These are phyloP conservation scores for Odontothrips loti DNA, from an alignment of 2,888 invertebrate species.

Conservation along the genomic window DNA sequence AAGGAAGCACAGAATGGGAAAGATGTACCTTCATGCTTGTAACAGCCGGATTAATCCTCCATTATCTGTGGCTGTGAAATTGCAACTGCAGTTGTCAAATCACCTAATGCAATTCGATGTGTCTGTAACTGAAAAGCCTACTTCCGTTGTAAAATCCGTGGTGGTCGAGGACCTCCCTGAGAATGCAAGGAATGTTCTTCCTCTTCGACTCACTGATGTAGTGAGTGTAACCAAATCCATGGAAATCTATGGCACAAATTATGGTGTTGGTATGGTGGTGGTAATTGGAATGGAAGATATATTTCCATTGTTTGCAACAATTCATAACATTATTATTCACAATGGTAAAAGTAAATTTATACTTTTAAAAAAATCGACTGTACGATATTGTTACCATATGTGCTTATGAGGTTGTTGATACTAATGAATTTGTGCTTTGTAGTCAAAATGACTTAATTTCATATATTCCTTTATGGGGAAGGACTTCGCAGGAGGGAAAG, in stretches of 20 bases:
- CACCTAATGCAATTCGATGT: conserved; percentile 14
- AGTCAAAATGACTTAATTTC: neutral
- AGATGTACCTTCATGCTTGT: conserved; percentile 40
- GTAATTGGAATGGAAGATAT: neutral
- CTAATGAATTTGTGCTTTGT: neutral
- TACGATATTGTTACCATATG: neutral
- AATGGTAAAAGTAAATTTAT: neutral
- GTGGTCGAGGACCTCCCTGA: neutral
- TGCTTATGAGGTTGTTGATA: neutral
- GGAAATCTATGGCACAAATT: neutral
- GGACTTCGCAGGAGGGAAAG: neutral
- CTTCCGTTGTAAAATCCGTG: neutral
- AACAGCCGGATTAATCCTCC: conserved; percentile 41
- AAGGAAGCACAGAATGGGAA: conserved; percentile 39
- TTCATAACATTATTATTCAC: neutral
- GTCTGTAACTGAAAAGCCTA: neutral
- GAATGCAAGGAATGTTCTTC: neutral
- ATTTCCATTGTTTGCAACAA: neutral
- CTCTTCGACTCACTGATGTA: neutral
- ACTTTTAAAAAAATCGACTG: neutral
- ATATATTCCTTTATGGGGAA: neutral
- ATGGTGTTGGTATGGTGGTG: neutral
- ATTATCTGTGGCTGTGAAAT: conserved; percentile 40
- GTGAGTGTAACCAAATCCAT: neutral
- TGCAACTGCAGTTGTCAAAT: conserved; percentile 39